phyloP scores from a whole-genome alignment of 2,797 vertebrate species.

The Dipus sagitta region DNA sequence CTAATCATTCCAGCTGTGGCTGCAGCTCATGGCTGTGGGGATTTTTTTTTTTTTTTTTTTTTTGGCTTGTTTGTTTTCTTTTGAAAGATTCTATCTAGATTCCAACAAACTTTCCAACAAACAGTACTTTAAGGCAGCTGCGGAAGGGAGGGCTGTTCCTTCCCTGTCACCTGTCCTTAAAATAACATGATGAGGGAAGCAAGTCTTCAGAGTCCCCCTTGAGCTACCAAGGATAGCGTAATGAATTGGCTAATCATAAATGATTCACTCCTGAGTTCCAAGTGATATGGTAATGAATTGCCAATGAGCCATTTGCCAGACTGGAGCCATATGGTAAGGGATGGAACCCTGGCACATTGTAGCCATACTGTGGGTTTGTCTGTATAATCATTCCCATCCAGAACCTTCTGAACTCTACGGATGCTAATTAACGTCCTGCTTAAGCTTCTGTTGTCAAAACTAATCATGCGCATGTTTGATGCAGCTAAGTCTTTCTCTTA shows the following conservation, averaged over 20 bases:
- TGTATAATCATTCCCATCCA: constrained; percentile 77
- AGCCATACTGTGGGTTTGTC: constrained; percentile 80
- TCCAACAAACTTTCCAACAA: constrained; percentile 80
- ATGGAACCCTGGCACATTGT: constrained; percentile 79
- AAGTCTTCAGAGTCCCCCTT: constrained; percentile 74
- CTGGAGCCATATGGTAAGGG: constrained; percentile 84
- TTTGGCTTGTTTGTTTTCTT: constrained; percentile 81
- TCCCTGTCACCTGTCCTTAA: constrained; percentile 82
- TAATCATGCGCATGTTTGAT: constrained; percentile 80
- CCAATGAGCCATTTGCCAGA: constrained; percentile 80
- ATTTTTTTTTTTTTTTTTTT: constrained; percentile 44
- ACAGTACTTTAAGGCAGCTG: constrained; percentile 76
- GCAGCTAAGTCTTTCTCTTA: constrained; percentile 66
- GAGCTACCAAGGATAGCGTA: constrained; percentile 75
- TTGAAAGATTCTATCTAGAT: constrained; percentile 81
- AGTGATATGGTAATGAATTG: constrained; percentile 81
- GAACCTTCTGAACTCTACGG: constrained; percentile 73
- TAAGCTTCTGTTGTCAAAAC: constrained; percentile 82
- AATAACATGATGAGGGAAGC: constrained; percentile 76
- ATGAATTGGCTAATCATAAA: constrained; percentile 83
- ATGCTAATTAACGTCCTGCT: constrained; percentile 80
- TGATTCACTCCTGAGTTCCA: constrained; percentile 72
- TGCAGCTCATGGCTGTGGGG: constrained; percentile 73
- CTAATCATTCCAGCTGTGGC: constrained; percentile 73
- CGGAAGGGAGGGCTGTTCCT: constrained; percentile 73